phyloP scores from a whole-genome alignment of 2,113 vertebrate genomes.

The Dromaius novaehollandiae region DNA sequence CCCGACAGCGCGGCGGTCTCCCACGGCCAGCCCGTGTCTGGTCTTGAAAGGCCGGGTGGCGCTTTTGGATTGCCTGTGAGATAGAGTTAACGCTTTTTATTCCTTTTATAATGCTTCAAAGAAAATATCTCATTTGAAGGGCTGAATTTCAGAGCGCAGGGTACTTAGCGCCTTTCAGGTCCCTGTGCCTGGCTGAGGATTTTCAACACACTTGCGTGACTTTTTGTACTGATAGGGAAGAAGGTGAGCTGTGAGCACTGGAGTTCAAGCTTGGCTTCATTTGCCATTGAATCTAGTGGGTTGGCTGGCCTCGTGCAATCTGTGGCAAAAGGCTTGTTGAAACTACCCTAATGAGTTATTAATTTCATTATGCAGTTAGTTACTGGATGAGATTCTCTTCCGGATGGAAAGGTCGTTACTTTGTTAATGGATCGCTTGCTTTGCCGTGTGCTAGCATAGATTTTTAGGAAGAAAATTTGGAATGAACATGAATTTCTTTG shows the following conservation, averaged over 20 bases:
- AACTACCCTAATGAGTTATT: not conserved
- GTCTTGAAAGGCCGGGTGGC: not conserved
- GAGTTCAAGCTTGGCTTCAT: not conserved
- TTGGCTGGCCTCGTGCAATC: not conserved
- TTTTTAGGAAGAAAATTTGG: not conserved
- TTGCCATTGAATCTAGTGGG: not conserved
- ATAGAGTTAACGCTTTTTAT: not conserved
- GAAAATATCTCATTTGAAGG: not conserved
- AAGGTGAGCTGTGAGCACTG: not conserved
- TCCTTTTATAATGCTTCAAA: not conserved
- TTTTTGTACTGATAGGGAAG: not conserved
- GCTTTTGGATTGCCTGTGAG: not conserved
- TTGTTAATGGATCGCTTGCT: not conserved
- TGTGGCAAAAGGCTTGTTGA: not conserved
- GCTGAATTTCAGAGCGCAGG: not conserved
- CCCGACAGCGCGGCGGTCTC: not conserved
- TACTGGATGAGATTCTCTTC: not conserved
- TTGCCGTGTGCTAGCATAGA: not conserved
- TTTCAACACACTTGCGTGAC: accelerated
- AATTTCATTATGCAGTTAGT: not conserved
- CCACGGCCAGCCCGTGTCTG: not conserved
- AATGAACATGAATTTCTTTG: not conserved
- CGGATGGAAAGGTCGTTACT: not conserved
- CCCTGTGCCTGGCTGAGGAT: accelerated
- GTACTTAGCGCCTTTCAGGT: not conserved